Evolutionary conservation across 1,140 invertebrate species (phyloP), one percentile per base, ranked within the genome.

Genomic region (Cotesia typhae): DNA sequence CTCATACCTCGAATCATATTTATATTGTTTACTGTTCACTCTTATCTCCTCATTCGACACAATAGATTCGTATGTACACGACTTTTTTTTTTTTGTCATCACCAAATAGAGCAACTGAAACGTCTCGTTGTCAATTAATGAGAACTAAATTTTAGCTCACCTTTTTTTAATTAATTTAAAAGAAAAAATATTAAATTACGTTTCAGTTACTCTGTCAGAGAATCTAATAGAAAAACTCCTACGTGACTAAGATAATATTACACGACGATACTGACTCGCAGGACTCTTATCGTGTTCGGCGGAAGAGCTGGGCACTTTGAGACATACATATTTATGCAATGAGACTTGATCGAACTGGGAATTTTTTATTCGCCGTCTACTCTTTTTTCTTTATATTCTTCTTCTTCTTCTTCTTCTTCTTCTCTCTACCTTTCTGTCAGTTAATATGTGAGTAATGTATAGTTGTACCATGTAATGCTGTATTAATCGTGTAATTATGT

Each of bases 271-370:
- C 7, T 57, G 53, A 20, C 12, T 57, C n/a, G 7, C 7, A 20
- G 3, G 53, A 12, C 53, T 57, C 53, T 12, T 20, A 57, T 20
- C 20, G 12, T 57, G 53, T 57, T 17, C n/a, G 20, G 53, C n/a
- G 53, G 53, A 57, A 57, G 53, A 57, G 53, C 53, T 57, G 53
- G 53, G 53, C n/a, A 57, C 20, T 55, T 55, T 47, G 41, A 47
- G 41, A 47, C 41, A 47, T 47, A 47, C 41, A 47, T 47, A 20
- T 57, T 14, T 17, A 57, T 20, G n/a, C 12, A 14, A 17, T 57
- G 53, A 57, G 53, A 57, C 20, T 57, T 57, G 41, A 47, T 47
- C 20, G n/a, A n/a, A 57, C 20, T 14, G 53, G n/a, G 7, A 4
- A 6, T 57, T 4, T 47, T 47, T 47, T 47, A 47, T 47, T 47